A percentile compares a stretch with the other conserved stretches of the same genome.
These are phyloP conservation scores for Scylla paramamosain DNA, from an alignment of 1,140 invertebrate species.

Conservation along the genomic window DNA sequence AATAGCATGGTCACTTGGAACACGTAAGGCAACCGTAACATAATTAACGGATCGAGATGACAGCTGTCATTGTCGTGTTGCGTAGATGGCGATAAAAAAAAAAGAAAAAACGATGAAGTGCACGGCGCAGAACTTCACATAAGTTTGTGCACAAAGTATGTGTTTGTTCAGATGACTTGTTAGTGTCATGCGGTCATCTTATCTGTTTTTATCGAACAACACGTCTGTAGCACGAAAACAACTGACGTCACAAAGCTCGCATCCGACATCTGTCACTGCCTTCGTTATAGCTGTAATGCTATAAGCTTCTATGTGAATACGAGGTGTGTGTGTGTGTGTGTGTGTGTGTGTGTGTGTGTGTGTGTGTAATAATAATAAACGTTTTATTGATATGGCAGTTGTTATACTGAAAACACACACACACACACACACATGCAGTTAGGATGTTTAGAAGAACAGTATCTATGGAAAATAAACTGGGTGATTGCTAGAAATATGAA, in stretches of 20 bases:
- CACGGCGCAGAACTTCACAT: too few relatives aligned
- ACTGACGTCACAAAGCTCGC: neutral
- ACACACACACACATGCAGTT: slow-evolving; percentile 38
- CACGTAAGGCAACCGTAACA: too few relatives aligned
- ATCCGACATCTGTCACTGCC: neutral
- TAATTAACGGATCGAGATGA: too few relatives aligned
- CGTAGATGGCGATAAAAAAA: too few relatives aligned
- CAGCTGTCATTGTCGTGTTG: too few relatives aligned
- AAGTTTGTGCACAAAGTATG: too few relatives aligned
- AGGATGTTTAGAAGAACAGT: slow-evolving; percentile 5
- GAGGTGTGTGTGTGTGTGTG: neutral
- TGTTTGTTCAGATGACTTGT: too few relatives aligned
- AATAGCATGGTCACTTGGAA: too few relatives aligned
- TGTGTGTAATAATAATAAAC: neutral
- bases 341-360: neutral
- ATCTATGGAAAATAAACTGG: too few relatives aligned
- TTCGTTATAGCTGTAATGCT: neutral
- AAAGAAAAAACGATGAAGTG: too few relatives aligned
- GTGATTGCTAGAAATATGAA: too few relatives aligned
- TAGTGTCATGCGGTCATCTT: neutral
- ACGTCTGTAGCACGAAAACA: neutral
- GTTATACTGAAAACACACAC: neutral
- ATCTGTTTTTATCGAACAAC: neutral
- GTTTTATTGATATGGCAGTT: neutral
- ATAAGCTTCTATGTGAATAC: neutral